phyloP scores from a whole-genome alignment of 2,888 invertebrate genomes.

The Chloroclysta siterata region DNA sequence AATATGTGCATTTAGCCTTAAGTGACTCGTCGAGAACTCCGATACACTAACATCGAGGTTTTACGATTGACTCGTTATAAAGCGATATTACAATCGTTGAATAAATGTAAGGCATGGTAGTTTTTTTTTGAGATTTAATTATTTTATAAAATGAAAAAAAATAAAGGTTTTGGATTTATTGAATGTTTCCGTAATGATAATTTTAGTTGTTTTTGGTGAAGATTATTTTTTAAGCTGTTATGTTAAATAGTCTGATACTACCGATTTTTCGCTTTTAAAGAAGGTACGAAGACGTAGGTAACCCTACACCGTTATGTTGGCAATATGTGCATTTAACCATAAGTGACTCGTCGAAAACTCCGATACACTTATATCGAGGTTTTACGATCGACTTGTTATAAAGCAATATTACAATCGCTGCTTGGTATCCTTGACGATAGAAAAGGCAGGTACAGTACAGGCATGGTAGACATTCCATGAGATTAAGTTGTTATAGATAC shows the following conservation, averaged over 20 bases:
- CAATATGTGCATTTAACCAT: constrained; percentile 56
- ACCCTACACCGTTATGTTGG: constrained; percentile 47
- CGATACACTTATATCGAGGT: constrained; percentile 55
- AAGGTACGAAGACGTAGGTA: too few relatives aligned
- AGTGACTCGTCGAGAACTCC: constrained; percentile 51
- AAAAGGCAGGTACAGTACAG: neutral
- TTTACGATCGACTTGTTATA: constrained; percentile 56
- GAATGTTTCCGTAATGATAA: too few relatives aligned
- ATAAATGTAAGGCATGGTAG: neutral
- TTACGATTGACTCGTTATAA: constrained; percentile 56
- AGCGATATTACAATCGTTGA: constrained; percentile 43
- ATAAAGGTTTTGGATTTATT: too few relatives aligned
- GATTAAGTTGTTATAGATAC: too few relatives aligned
- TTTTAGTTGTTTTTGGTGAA: too few relatives aligned
- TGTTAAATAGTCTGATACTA: too few relatives aligned
- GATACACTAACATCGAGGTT: constrained; percentile 55
- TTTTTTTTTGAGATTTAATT: too few relatives aligned
- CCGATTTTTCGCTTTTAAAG: too few relatives aligned
- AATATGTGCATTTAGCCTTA: constrained; percentile 56
- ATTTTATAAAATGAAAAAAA: too few relatives aligned
- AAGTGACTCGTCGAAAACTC: constrained; percentile 52
- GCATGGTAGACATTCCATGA: neutral
- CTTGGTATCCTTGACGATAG: too few relatives aligned
- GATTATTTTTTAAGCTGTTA: too few relatives aligned
- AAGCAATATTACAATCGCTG: constrained; percentile 43